These are phyloP conservation scores for Alligator sinensis DNA, from an alignment of 2,113 vertebrate genomes.

Conservation along the genomic window DNA sequence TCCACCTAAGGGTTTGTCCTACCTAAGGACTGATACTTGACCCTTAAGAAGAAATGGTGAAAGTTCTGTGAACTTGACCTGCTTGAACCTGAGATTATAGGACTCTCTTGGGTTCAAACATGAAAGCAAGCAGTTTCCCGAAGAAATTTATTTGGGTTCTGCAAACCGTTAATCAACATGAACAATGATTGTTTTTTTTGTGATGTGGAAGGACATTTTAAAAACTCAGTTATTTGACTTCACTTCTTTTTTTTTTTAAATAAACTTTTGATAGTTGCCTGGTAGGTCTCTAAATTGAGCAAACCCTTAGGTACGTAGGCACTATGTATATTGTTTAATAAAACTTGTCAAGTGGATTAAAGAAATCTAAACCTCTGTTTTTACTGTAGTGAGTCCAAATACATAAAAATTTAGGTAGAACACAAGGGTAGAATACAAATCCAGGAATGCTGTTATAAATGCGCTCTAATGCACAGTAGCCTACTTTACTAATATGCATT, in stretches of 20 bases:
- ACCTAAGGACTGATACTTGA: neutral
- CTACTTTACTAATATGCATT: no score
- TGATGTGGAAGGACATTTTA: neutral
- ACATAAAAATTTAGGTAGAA: neutral
- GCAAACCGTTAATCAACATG: neutral
- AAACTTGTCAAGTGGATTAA: neutral
- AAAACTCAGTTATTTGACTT: neutral
- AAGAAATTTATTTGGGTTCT: neutral
- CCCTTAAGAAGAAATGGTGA: neutral
- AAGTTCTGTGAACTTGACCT: neutral
- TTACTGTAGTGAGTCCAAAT: neutral
- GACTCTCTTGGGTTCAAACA: neutral
- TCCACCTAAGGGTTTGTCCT: neutral
- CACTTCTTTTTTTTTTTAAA: neutral
- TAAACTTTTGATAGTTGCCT: neutral
- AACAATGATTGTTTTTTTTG: neutral
- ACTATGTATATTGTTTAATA: neutral
- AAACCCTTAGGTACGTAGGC: fast-evolving
- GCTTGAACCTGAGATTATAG: neutral
- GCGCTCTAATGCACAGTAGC: no score
- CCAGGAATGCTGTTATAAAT: no score
- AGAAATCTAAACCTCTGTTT: neutral
- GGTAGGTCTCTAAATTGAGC: neutral
- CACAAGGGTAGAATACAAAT: no score
- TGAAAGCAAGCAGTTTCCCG: neutral